phyloP scores from a whole-genome alignment of 1,140 invertebrate genomes.

The Calephelis virginiensis region DNA sequence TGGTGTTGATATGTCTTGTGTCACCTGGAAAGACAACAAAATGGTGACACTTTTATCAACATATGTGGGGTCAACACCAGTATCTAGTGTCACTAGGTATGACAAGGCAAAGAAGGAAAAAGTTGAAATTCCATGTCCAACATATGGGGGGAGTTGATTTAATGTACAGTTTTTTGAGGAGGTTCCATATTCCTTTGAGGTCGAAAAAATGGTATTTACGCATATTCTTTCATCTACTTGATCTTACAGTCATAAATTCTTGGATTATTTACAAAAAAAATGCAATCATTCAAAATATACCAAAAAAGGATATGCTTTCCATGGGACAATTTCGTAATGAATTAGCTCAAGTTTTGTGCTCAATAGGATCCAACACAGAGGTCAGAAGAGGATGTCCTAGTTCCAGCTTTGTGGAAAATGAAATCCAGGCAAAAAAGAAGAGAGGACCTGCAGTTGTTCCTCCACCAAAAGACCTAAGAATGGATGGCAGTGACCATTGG shows the following conservation, averaged over 20 bases:
- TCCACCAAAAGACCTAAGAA: conserved; percentile 42
- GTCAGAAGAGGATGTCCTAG: conserved; percentile 53
- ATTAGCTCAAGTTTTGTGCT: conserved; percentile 47
- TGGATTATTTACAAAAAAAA: conserved; percentile 48
- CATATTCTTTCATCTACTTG: conserved; percentile 48
- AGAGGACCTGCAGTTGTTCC: conserved; percentile 38
- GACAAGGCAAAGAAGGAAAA: conserved; percentile 39
- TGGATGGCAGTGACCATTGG: conserved; percentile 49
- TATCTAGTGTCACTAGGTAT: conserved; percentile 32
- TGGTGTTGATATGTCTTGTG: conserved; percentile 42
- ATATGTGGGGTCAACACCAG: conserved; percentile 33
- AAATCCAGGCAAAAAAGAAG: conserved; percentile 38
- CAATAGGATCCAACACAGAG: conserved; percentile 37
- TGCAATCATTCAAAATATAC: conserved; percentile 39
- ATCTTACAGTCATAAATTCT: conserved; percentile 44
- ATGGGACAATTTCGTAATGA: conserved; percentile 50
- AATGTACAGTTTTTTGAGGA: conserved; percentile 65
- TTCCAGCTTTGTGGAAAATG: conserved; percentile 36
- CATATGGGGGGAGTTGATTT: conserved; percentile 53
- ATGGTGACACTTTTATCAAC: conserved; percentile 33
- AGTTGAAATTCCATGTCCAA: conserved; percentile 36
- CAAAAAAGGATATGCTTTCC: conserved; percentile 41
- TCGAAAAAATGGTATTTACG: conserved; percentile 50
- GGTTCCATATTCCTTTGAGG: conserved; percentile 52
- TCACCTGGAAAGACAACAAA: conserved; percentile 41